Conservation (phyloP, 2,797 vertebrate species). For the Melopsittacus undulatus region DNA sequence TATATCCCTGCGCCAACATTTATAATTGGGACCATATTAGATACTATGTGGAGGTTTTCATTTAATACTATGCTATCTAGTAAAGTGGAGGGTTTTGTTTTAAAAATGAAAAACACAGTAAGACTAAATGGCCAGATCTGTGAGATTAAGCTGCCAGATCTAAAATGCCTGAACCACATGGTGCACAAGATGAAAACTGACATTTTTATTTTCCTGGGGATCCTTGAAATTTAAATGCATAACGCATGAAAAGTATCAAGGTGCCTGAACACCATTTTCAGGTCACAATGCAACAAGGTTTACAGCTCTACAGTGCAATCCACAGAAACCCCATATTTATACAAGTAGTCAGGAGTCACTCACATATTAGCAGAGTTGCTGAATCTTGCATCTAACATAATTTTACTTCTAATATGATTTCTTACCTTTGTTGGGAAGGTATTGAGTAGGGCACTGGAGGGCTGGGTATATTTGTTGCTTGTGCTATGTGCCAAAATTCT, state of each 20-base stretch:
- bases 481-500: background rate
- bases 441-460: background rate
- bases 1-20: background rate
- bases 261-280: background rate
- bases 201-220: slow-evolving; percentile 44
- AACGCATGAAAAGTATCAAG: slow-evolving; percentile 29
- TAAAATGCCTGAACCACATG: background rate
- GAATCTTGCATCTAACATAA: background rate
- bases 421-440: background rate
- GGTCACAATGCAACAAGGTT: background rate
- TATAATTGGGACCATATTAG: background rate
- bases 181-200: slow-evolving; percentile 31
- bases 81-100: background rate
- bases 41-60: background rate
- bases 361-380: background rate
- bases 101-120: background rate
- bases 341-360: background rate
- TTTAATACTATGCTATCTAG: background rate
- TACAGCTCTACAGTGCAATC: background rate
- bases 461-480: background rate
- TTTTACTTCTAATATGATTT: background rate
- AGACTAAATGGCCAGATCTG: background rate
- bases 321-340: background rate
- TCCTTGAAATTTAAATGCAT: slow-evolving; percentile 1
- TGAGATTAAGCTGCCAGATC: slow-evolving; percentile 2